Base-by-base conservation (phyloP, 2,797 vertebrate species). In the Helarctos malayanus region DNA sequence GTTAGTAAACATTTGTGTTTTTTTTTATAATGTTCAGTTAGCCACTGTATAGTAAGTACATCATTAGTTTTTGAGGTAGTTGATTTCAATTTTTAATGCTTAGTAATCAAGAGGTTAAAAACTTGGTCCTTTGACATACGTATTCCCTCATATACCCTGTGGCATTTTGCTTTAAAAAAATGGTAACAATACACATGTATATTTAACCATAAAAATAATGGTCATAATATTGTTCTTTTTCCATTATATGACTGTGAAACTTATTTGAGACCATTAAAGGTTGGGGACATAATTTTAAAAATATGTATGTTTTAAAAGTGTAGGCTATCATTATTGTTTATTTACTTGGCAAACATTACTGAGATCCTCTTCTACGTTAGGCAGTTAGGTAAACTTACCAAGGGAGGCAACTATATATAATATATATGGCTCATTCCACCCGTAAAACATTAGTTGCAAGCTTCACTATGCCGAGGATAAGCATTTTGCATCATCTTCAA, bases 401-500 rank as follows among this genome's bases (percentile, higher is more conserved):
- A 88, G 59, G 21, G 14, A 93, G 61, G 83, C 18, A 91, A 78
- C 84, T 79, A 71, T 35, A 3, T 89, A 59, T 65, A 52, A 95
- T 91, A 89, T 14, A 86, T 18, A 63, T n/a, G 45, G 47, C 25
- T 86, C 76, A 89, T 92, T 85, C 19, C 5, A 47, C 19, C 78
- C 45, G 18, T 95, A 89, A 85, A 90, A 15, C 8, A 7, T 79
- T 94, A 85, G 63, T 61, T 83, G 76, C 21, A 68, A 85, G 90
- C 35, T 47, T 83, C 84, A 5, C 45, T 87, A 5, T 25, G 41
- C 54, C 29, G 54, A 90, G 52, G 86, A 90, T 89, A 85, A 95
- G 87, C 71, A 94, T 95, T 76, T 91, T 82, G 80, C 27, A 68
- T 92, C 76, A 56, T 95, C 80, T 83, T 54, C 19, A 68, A 78